Evolutionary conservation across 2,797 vertebrate genomes (phyloP), one percentile per base, ranked within the genome.

Genomic region (Remorina albescens): DNA sequence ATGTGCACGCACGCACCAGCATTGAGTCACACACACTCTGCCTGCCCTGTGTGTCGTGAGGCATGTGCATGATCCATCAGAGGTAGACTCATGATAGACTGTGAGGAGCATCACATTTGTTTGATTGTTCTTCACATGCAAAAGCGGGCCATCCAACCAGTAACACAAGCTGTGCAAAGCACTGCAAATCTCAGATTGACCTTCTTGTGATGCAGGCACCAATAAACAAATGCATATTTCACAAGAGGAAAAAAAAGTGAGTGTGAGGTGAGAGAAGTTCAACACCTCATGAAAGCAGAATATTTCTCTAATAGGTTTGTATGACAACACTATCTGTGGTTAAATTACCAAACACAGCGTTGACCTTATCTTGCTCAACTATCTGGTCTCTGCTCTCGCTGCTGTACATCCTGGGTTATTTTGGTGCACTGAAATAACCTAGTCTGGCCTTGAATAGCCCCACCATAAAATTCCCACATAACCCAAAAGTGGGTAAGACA

Each of bases 401-500:
- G 80, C 76, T 84, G 56, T 65, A 63, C 26, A 32, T 72, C 82
- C 72, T 76, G 73, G 59, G 82, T 82, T 91, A 85, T 82, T 85
- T 86, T 69, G 32, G 63, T 86, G 80, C 59, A 82, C 86, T 82
- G 67, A 78, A 87, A 83, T 84, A 87, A 81, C 84, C 84, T 63
- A 80, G 74, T 83, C 80, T 91, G 88, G 86, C 90, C 89, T 87
- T 44, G 82, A 82, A 84, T 85, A 79, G 88, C 86, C 89, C 76
- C 80, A 50, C 47, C 64, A 65, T 85, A 60, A 71, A 71, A 78
- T 80, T 87, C 85, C 80, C 81, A 83, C 54, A 76, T 81, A 89
- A 84, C 86, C 81, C 67, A 21, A 78, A 57, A 54, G 74, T 70
- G 80, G 53, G 60, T 49, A 60, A 41, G 68, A 74, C 59, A 66